These are phyloP conservation scores for Neoascia interrupta DNA, from an alignment of 2,888 invertebrate species.

Conservation along the genomic window DNA sequence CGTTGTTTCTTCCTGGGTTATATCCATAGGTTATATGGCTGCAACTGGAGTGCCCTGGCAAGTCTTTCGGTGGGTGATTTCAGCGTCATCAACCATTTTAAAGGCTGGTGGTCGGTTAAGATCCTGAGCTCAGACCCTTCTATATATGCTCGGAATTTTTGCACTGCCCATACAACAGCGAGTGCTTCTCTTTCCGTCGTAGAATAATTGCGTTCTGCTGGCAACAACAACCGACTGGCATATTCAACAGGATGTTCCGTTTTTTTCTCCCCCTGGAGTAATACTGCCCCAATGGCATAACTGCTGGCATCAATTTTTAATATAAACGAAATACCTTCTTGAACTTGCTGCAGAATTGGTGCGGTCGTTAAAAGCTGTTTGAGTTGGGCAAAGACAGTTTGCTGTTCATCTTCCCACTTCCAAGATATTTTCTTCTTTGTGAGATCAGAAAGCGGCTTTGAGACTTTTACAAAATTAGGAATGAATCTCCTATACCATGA, in stretches of 20 bases:
- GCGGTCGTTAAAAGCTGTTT: not conserved
- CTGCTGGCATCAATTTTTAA: conserved; percentile 24
- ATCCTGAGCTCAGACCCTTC: conserved; percentile 63
- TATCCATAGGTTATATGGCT: too few species aligned
- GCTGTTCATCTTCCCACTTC: not conserved
- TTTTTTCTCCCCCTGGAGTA: conserved; percentile 2
- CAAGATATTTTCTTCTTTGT: conserved; percentile 36
- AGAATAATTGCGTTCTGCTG: too few species aligned
- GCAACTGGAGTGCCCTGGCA: not conserved
- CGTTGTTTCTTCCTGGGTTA: not conserved
- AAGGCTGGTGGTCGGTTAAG: conserved; percentile 79
- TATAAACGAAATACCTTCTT: not conserved
- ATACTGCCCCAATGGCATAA: too few species aligned
- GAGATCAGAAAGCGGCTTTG: conserved; percentile 71
- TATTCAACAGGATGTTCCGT: conserved; percentile 22
- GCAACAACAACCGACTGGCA: not conserved
- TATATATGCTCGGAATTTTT: conserved; percentile 33
- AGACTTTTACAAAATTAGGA: conserved; percentile 43
- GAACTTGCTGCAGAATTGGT: not conserved
- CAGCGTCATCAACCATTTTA: conserved; percentile 79
- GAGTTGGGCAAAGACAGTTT: not conserved
- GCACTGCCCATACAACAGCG: too few species aligned
- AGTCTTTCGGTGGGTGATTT: conserved; percentile 72
- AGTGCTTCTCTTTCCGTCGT: not conserved
- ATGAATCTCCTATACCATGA: conserved; percentile 55